These are phyloP conservation scores for Takifugu bimaculatus DNA, from an alignment of 2,113 vertebrate species.

Conservation along the genomic window DNA sequence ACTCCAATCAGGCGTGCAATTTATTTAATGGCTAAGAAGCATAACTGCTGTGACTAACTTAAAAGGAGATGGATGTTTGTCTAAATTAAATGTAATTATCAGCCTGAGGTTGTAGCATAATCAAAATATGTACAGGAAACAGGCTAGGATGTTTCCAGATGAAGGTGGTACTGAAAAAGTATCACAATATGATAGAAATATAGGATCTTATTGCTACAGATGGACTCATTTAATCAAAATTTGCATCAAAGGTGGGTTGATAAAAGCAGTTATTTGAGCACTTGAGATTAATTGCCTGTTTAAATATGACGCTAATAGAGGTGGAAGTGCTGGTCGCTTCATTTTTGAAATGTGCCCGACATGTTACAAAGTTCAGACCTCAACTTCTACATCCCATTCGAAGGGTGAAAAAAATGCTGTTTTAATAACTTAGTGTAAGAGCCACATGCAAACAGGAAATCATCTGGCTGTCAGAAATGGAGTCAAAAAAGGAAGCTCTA, in stretches of 20 bases:
- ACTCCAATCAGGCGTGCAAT: conserved; percentile 10
- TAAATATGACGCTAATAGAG: conserved; percentile 25
- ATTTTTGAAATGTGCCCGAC: too few species aligned
- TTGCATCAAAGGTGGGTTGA: conserved; percentile 14
- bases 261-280: conserved; percentile 42
- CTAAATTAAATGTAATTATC: conserved; percentile 36
- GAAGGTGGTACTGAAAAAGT: too few species aligned
- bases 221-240: not conserved
- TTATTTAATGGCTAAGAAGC: conserved; percentile 11
- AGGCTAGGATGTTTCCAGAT: too few species aligned
- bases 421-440: too few species aligned
- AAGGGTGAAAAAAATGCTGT: too few species aligned
- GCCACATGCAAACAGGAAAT: conserved; percentile 47
- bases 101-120: conserved; percentile 9
- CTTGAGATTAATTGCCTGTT: conserved; percentile 43
- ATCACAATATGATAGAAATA: too few species aligned
- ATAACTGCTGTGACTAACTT: conserved; percentile 26
- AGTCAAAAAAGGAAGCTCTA: conserved; percentile 18
- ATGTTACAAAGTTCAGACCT: too few species aligned
- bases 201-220: conserved; percentile 18
- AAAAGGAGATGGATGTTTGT: conserved; percentile 31
- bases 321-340: too few species aligned
- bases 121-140: too few species aligned
- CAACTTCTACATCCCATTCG: too few species aligned
- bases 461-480: conserved; percentile 28